These are phyloP conservation scores for Tortrix viridana DNA, from an alignment of 2,888 invertebrate genomes.

Conservation along the genomic window DNA sequence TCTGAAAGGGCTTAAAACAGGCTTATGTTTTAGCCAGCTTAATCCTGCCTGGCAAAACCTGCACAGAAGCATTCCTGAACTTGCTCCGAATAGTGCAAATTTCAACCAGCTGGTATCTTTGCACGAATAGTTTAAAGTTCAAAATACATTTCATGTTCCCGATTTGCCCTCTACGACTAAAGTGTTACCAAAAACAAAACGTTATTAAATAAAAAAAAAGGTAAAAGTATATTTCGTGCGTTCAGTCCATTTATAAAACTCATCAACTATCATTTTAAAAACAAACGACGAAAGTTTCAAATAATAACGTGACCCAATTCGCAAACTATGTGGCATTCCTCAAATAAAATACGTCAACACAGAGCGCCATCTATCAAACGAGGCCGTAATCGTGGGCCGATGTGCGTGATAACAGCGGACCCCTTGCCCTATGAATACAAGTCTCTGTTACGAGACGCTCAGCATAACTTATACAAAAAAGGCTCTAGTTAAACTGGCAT, in stretches of 20 bases:
- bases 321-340: conserved; percentile 12
- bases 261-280: conserved; percentile 18
- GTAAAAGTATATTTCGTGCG: no score
- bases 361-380: conserved; percentile 36
- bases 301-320: conserved; percentile 33
- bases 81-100: conserved; percentile 23
- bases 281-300: conserved; percentile 23
- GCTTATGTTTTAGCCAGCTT: conserved; percentile 12
- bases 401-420: conserved; percentile 40
- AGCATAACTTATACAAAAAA: conserved; percentile 30
- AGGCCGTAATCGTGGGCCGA: conserved; percentile 23
- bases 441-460: conserved; percentile 31
- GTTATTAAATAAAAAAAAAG: no score
- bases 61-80: conserved; percentile 34
- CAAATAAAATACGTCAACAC: conserved; percentile 29
- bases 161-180: neutral
- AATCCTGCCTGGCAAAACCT: conserved; percentile 22
- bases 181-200: no score
- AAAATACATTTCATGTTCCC: conserved; percentile 15
- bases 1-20: conserved; percentile 10
- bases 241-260: no score
- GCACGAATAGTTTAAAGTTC: conserved; percentile 18
- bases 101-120: conserved; percentile 20
- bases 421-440: conserved; percentile 39
- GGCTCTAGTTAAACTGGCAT: neutral